Evolutionary conservation across 2,888 invertebrate genomes (phyloP), one percentile per base, ranked within the genome.

Genomic region (Odontocolon sp.): DNA sequence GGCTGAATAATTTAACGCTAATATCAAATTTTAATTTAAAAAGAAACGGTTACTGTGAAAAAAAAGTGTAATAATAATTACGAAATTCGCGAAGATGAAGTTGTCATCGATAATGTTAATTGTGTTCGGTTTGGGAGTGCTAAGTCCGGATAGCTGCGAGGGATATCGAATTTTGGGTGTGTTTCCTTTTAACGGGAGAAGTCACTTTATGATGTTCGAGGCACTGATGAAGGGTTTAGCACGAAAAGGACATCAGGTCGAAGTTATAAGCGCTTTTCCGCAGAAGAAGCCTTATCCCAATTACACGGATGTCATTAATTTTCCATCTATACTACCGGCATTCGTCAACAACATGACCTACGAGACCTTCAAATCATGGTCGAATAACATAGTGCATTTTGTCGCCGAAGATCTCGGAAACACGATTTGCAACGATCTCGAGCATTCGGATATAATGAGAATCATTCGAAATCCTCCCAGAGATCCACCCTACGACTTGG

Each of bases 141-240:
- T 73, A 26, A 54, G 42, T 31, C 59, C 57, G 5, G 50, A 73
- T 5, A 26, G 9, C 23, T 82, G 77, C 33, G 69, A 76, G 23
- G 63, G 77, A 16, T 77, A 75, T 59, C 69, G 82, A 61, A 80
- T 82, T 28, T 83, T 92, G 26, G 91, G 90, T 0, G 84, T 91
- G 0, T 91, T 90, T 74, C 87, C 89, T 0, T 91, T 91, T 73
- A 90, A 91, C 11, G 91, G 89, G 2, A 91, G 87, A 70, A 92
- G 92, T 50, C 92, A 92, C 69, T 90, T 87, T 16, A 90, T 90
- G 85, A 91, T 92, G 87, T 88, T 89, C 67, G 89, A 86, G 26
- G 85, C 91, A 0, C 74, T 92, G 52, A 86, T 91, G 9, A 87
- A 87, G 61, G 91, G 90, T 47, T 86, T 92, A 2, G 83, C 91